Evolutionary conservation across 1,140 invertebrate genomes (phyloP).

Genomic region (Teleopsis dalmanni): DNA sequence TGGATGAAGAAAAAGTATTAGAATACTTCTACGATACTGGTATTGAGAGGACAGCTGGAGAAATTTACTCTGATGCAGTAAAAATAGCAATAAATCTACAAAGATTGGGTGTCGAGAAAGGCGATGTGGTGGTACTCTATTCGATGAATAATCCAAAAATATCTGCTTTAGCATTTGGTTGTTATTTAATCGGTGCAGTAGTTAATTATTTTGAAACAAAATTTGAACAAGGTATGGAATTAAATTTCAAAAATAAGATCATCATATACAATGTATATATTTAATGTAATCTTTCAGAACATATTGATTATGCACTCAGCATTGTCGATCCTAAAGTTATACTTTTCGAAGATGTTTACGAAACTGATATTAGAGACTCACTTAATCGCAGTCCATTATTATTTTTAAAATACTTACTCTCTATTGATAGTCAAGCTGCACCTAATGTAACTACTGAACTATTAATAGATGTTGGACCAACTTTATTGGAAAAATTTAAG

Average conservation of each 20-base stretch:
- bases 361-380: neutral
- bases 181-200: conserved; percentile 5
- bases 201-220: conserved; percentile 4
- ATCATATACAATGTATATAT: neutral
- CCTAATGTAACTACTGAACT: neutral
- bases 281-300: neutral
- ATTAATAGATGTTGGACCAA: neutral
- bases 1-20: conserved; percentile 1
- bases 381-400: neutral
- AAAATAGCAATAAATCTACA: conserved; percentile 6
- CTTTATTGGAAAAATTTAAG: neutral
- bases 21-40: conserved; percentile 7
- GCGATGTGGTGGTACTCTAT: conserved; percentile 4
- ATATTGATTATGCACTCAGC: neutral
- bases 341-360: conserved; percentile 3
- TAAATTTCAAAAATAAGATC: too few relatives aligned
- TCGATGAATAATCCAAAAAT: neutral
- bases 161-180: neutral
- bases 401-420: neutral
- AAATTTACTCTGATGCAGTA: neutral
- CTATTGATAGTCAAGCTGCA: neutral
- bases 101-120: neutral
- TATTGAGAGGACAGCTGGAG: neutral
- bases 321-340: neutral
- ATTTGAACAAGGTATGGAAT: conserved; percentile 1